Evolutionary conservation across 2,888 invertebrate genomes (phyloP).

Genomic region (Drosophila ezoana): DNA sequence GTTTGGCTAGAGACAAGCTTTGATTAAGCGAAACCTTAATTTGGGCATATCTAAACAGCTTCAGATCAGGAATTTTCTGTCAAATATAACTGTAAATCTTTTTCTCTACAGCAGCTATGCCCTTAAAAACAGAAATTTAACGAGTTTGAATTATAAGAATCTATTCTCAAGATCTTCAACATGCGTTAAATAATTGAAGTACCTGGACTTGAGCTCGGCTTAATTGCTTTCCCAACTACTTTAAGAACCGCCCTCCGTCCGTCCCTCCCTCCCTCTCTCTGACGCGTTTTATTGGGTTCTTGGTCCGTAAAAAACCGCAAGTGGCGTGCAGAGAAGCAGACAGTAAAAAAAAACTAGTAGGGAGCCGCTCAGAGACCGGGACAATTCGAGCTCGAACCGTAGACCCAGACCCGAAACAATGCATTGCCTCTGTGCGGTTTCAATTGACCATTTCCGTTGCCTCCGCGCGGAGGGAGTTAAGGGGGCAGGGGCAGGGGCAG

Average conservation of each 20-base stretch:
- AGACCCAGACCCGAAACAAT: constrained; percentile 33
- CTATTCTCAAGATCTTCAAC: not conserved
- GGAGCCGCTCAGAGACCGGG: constrained; percentile 28
- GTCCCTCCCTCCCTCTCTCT: not conserved
- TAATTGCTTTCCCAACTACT: constrained; percentile 4
- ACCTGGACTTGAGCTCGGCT: not conserved
- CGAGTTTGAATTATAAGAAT: no score
- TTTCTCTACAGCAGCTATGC: no score
- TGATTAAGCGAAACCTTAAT: no score
- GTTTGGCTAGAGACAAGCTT: no score
- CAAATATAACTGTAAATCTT: no score
- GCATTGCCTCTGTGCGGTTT: constrained; percentile 49
- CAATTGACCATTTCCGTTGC: constrained; percentile 59
- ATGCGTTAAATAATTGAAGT: not conserved
- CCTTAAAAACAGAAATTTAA: no score
- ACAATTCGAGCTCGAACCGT: constrained; percentile 11
- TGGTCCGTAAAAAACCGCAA: constrained; percentile 30
- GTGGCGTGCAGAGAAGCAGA: constrained; percentile 34
- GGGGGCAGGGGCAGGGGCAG: not conserved
- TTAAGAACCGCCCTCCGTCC: constrained; percentile 18
- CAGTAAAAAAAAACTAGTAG: not conserved
- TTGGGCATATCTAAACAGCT: no score
- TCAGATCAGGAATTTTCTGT: no score
- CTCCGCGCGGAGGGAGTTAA: not conserved
- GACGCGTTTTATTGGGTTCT: constrained; percentile 1